Percentiles rank a stretch among this genome's conserved stretches.
These are phyloP conservation scores for Cyprinella venusta DNA, from an alignment of 2,797 vertebrate genomes.

Conservation along the genomic window DNA sequence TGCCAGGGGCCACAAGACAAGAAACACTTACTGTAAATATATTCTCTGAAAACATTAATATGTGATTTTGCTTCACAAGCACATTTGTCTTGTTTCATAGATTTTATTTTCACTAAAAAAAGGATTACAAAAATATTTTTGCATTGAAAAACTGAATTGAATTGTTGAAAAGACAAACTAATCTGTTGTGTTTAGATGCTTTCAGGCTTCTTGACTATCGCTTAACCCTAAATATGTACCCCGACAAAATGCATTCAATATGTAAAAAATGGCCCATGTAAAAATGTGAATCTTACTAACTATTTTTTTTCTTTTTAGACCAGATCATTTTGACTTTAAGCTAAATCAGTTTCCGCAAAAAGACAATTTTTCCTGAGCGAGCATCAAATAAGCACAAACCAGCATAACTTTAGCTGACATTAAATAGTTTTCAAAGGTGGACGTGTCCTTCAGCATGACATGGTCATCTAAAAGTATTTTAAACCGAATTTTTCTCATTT, in stretches of 20 bases:
- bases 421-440: not conserved
- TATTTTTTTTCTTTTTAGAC: not conserved
- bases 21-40: no score
- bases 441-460: not conserved
- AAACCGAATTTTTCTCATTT: not conserved
- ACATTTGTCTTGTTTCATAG: not conserved
- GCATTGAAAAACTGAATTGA: not conserved
- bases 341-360: not conserved
- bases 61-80: not conserved
- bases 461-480: slow-evolving; percentile 1
- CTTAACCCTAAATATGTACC: not conserved
- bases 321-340: not conserved
- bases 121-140: not conserved
- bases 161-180: not conserved
- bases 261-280: no score
- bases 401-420: not conserved
- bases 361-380: not conserved
- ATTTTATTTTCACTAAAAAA: not conserved
- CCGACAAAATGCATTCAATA: not conserved
- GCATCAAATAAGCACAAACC: not conserved
- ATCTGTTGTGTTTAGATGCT: not conserved
- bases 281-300: not conserved
- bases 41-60: slow-evolving; percentile 21
- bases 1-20: not conserved
- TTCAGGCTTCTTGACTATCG: not conserved